Base-by-base conservation (phyloP, 2,888 invertebrate genomes). In the Acanthoscelides obtectus region DNA sequence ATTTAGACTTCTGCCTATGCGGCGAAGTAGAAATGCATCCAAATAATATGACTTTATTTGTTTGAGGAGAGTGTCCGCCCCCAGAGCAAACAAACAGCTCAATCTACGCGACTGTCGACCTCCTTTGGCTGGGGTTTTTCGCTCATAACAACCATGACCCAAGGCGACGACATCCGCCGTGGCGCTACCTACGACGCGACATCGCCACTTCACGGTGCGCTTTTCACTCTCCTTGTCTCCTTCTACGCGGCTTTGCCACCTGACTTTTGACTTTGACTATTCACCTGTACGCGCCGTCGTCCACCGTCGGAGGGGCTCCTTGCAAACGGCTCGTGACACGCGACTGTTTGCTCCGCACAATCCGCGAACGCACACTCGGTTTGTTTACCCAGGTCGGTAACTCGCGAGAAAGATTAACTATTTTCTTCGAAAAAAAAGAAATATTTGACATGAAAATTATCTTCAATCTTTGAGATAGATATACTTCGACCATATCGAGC, bases 231-330 rank as follows among this genome's bases (percentile, higher is more conserved):
- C 17, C 17, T 6, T 17, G 45, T 17, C 25, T n/a, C n/a, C n/a
- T n/a, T n/a, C n/a, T n/a, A n/a, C n/a, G 25, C 25, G 4, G 25
- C 25, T 25, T 25, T 45, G 45, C 74, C 79, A 79, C 78, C 80
- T 79, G 79, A 80, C 79, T 79, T 75, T 77, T 66, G 70, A 65
- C 45, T 74, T 72, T 73, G 73, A 77, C 79, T 79, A 80, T 80
- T 80, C 80, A 80, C 79, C 80, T 79, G 80, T 78, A n/a, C n/a
- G 76, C 77, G 75, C 72, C 67, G 69, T 72, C 72, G 70, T 75
- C 74, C 76, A 71, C 65, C 65, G 68, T 22, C n/a, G n/a, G n/a
- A n/a, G n/a, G n/a, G n/a, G n/a, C n/a, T n/a, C 66, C 77, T 79
- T 76, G 77, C 75, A 76, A 78, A 45, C 45, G 45, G 45, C 45